Evolutionary conservation across 2,888 invertebrate species (phyloP).

Genomic region (Hydraecia micacea): DNA sequence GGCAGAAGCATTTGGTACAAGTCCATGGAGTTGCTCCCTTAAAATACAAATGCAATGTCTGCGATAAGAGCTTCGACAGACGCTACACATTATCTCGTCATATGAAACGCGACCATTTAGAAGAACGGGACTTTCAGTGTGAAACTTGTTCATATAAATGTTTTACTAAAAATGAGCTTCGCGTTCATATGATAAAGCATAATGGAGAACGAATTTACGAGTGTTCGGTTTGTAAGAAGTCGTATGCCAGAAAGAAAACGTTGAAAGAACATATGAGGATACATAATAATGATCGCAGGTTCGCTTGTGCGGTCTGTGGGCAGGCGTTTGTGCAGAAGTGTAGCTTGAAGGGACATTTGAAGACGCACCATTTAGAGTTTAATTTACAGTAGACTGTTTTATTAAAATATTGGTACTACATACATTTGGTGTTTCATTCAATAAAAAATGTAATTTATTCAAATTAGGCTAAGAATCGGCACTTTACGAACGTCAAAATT

Average conservation of each 20-base stretch:
- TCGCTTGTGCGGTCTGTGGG: constrained; percentile 81
- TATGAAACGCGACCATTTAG: constrained; percentile 81
- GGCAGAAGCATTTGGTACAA: constrained; percentile 82
- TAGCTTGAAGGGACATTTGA: constrained; percentile 83
- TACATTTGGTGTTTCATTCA: constrained; percentile 21
- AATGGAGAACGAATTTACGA: constrained; percentile 79
- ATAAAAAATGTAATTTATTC: too few species aligned
- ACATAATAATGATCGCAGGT: constrained; percentile 83
- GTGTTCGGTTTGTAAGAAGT: constrained; percentile 83
- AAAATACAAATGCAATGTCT: constrained; percentile 82
- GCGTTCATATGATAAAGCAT: constrained; percentile 81
- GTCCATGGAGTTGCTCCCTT: constrained; percentile 78
- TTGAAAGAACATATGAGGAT: constrained; percentile 84
- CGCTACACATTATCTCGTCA: constrained; percentile 79
- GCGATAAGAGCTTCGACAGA: constrained; percentile 77
- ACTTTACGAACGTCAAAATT: too few species aligned
- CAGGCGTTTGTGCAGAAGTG: constrained; percentile 85
- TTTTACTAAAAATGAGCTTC: constrained; percentile 80
- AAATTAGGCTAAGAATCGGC: too few species aligned
- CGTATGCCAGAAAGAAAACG: constrained; percentile 83
- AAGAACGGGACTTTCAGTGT: constrained; percentile 75
- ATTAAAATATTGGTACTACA: constrained; percentile 3
- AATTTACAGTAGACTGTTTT: constrained; percentile 53
- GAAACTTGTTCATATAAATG: constrained; percentile 75
- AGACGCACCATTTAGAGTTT: constrained; percentile 79